These are phyloP conservation scores for Ctenopoma kingsleyae DNA, from an alignment of 2,797 vertebrate genomes.

Conservation along the genomic window DNA sequence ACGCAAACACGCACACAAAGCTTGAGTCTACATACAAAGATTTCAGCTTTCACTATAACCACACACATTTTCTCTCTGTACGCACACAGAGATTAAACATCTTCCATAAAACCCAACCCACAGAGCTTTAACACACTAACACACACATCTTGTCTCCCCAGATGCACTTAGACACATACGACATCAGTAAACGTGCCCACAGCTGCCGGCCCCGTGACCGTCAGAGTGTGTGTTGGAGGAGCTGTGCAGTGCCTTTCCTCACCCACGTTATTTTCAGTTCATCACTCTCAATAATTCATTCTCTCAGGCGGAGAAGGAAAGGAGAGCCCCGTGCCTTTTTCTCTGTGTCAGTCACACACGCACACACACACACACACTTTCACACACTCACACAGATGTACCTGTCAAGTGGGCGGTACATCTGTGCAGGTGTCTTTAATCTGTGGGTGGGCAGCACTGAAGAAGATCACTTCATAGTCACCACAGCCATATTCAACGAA, in stretches of 20 bases:
- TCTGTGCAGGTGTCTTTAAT: constrained; percentile 41
- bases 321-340: constrained; percentile 58
- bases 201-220: constrained; percentile 58
- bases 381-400: constrained; percentile 39
- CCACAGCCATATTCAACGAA: neutral
- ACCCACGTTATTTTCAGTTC: constrained; percentile 84
- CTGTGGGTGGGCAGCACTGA: constrained; percentile 30
- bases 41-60: constrained; percentile 19
- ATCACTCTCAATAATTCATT: constrained; percentile 86
- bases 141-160: constrained; percentile 9
- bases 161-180: constrained; percentile 21
- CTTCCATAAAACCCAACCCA: constrained; percentile 23
- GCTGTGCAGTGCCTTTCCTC: constrained; percentile 58
- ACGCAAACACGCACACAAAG: neutral
- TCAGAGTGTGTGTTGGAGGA: constrained; percentile 58
- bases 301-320: constrained; percentile 63
- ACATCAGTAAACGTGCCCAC: constrained; percentile 56
- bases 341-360: constrained; percentile 33
- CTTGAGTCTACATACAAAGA: constrained; percentile 2
- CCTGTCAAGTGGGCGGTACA: constrained; percentile 42
- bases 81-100: constrained; percentile 25
- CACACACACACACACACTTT: constrained; percentile 11
- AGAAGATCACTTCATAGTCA: constrained; percentile 5
- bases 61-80: constrained; percentile 5
- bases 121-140: constrained; percentile 40